phyloP scores from a whole-genome alignment of 2,797 vertebrate genomes.

The Esox masquinongy region DNA sequence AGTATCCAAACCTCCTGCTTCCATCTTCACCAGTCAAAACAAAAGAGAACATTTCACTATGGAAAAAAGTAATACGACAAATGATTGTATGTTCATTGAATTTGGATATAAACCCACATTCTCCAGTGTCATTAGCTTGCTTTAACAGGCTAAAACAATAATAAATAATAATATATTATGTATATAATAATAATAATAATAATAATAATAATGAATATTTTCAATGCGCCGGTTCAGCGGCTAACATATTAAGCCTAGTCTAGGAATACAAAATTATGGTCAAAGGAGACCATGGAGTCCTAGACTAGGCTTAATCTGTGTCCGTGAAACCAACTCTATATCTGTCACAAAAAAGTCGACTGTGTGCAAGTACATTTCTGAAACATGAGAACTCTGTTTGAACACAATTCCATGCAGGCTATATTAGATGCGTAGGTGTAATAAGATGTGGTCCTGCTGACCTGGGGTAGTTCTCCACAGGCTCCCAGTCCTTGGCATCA shows the following conservation, averaged over 20 bases:
- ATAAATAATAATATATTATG: neutral
- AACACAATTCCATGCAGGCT: neutral
- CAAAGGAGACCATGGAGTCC: too few relatives aligned
- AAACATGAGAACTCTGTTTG: neutral
- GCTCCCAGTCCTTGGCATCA: slow-evolving; percentile 97
- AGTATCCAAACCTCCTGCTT: slow-evolving; percentile 95
- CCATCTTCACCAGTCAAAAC: slow-evolving; percentile 98
- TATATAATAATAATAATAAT: too few relatives aligned
- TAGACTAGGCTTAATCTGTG: too few relatives aligned
- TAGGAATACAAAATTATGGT: too few relatives aligned
- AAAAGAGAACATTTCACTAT: slow-evolving; percentile 97
- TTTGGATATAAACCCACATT: neutral
- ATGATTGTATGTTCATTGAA: neutral
- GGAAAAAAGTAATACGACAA: slow-evolving; percentile 4
- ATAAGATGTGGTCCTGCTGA: slow-evolving; percentile 35
- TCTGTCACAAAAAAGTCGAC: too few relatives aligned
- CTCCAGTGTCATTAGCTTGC: neutral
- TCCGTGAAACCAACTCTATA: too few relatives aligned
- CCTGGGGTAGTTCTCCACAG: slow-evolving; percentile 84
- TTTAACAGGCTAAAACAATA: neutral
- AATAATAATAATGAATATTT: too few relatives aligned
- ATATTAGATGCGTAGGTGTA: neutral
- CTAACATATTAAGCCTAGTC: too few relatives aligned
- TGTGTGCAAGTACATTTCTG: neutral
- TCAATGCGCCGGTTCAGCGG: too few relatives aligned